These are phyloP conservation scores for Rhagoletis pomonella DNA, from an alignment of 1,140 invertebrate genomes.

Conservation along the genomic window DNA sequence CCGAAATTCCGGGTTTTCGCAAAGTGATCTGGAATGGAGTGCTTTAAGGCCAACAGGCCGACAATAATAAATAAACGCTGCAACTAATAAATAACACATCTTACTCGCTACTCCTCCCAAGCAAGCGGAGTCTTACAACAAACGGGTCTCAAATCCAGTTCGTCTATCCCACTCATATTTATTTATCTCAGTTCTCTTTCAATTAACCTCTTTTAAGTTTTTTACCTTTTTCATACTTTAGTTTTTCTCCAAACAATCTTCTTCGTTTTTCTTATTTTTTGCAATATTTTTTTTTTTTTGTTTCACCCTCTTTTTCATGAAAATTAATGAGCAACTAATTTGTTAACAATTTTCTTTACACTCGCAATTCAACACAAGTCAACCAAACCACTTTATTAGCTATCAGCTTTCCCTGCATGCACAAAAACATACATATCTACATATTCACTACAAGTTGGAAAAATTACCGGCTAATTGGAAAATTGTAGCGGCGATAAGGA, in stretches of 20 bases:
- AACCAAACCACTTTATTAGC: constrained; percentile 10
- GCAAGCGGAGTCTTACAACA: too few species aligned
- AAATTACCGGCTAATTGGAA: constrained; percentile 38
- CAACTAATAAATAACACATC: too few species aligned
- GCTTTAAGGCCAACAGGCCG: too few species aligned
- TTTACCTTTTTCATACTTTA: too few species aligned
- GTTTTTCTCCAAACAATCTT: background rate
- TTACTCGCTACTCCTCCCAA: background rate
- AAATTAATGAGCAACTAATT: constrained; percentile 54
- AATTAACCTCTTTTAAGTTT: too few species aligned
- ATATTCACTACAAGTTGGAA: background rate
- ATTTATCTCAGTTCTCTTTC: too few species aligned
- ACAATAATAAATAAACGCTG: too few species aligned
- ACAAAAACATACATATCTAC: background rate
- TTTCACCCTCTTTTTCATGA: constrained; percentile 23
- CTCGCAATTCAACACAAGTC: constrained; percentile 32
- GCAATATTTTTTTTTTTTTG: background rate
- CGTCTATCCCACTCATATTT: too few species aligned
- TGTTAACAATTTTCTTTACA: constrained; percentile 44
- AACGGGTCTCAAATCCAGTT: background rate
- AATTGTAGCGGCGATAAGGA: constrained; percentile 29
- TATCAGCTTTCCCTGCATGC: background rate
- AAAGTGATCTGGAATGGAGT: too few species aligned
- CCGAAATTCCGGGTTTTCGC: too few species aligned
- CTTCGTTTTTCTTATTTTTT: background rate